Evolutionary conservation across 1,140 invertebrate species (phyloP), one percentile per base, ranked within the genome.

Genomic region (Plectus sambesii): DNA sequence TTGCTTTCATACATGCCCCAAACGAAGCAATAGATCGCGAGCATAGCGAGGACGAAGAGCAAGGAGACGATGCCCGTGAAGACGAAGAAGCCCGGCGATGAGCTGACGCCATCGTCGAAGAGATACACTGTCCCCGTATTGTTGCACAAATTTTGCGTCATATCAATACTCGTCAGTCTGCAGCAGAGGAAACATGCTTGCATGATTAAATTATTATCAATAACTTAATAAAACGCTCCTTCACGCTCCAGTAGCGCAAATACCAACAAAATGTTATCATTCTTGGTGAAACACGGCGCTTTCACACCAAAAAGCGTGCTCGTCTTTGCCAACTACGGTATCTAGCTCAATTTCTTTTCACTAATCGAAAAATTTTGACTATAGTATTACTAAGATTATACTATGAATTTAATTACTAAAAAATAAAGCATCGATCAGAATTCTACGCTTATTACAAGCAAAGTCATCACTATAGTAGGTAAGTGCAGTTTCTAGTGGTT

Each of bases 1-100:
- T 63, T 55, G 30, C 42, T 44, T 12, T 38, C 59, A 37, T 61
- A 61, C 23, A 27, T 20, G 26, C 39, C 50, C 57, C 59, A 62
- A 8, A 26, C 35, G 12, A 53, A 61, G 15, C 65, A 30, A 42
- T 62, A 62, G 39, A 62, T 17, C 15, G 56, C 48, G 5, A 62
- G 17, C 41, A 49, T 48, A 2, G n/a, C 51, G 5, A 63, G 19
- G 20, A 53, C 49, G 35, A 58, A 59, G 24, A 66, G 36, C 12
- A 62, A 27, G 4, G 61, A 62, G 4, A 63, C 12, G 3, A 58
- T 29, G 3, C 42, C 26, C 27, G 63, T 36, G 25, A 59, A 56
- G 4, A 41, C 43, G 35, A 60, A 62, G 38, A 62, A 65, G n/a
- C 39, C 36, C 22, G 41, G 53, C 56, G 19, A 53, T 60, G 29